phyloP scores from a whole-genome alignment of 2,113 vertebrate genomes.

The Arizona elegans region DNA sequence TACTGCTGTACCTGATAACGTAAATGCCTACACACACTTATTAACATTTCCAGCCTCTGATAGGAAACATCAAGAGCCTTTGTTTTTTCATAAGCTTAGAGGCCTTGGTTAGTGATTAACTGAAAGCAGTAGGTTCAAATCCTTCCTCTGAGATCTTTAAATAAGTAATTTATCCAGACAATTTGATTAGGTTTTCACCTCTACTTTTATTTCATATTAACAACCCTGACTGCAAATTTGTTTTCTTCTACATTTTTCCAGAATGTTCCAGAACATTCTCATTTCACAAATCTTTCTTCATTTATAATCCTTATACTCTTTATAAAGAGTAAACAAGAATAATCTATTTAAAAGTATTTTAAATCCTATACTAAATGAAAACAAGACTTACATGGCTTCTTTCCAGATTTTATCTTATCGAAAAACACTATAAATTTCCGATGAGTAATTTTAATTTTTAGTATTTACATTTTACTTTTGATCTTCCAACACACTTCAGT shows the following conservation, averaged over 20 bases:
- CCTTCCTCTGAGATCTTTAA: neutral
- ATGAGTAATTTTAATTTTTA: neutral
- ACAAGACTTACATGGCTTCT: neutral
- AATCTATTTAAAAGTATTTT: neutral
- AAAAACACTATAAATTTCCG: neutral
- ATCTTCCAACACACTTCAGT: neutral
- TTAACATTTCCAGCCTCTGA: constrained; percentile 16
- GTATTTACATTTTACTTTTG: neutral
- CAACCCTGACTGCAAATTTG: neutral
- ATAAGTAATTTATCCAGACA: constrained; percentile 11
- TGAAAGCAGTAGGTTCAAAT: neutral
- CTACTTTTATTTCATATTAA: neutral
- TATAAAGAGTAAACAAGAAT: neutral
- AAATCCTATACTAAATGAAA: neutral
- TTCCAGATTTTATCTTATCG: constrained; percentile 18
- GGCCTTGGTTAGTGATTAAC: neutral
- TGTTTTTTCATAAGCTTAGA: neutral
- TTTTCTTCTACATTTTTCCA: neutral
- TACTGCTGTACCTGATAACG: neutral
- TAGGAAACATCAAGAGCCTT: neutral
- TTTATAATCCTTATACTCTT: neutral
- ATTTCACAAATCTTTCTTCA: neutral
- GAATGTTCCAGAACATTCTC: constrained; percentile 12
- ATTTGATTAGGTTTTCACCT: neutral
- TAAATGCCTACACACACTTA: neutral